Evolutionary conservation across 2,797 vertebrate species (phyloP), one percentile per base, ranked within the genome.

Genomic region (Ambastaia sidthimunki): DNA sequence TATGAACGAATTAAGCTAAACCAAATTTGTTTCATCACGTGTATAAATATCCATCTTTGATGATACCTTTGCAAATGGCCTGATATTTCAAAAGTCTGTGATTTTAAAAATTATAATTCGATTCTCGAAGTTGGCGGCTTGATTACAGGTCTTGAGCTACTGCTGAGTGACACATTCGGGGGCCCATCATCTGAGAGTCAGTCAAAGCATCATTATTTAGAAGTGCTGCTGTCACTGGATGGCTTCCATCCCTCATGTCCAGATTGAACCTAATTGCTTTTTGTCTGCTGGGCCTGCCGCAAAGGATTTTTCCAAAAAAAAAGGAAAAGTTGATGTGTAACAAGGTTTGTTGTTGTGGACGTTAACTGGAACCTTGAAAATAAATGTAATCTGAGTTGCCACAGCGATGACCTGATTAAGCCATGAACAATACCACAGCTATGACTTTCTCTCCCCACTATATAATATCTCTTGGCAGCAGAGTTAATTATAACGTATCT

Each of bases 401-500:
- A 93, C 83, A 70, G 82, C 76, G 83, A 89, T 96, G 96, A 96
- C 95, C 95, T 94, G 95, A 96, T 96, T 96, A 96, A 90, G 90
- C 82, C 86, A 82, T 68, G 86, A 93, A 95, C 94, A 95, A 95
- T 90, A 85, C 86, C 85, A 75, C 84, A 90, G 89, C 87, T 91
- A 90, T 80, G 74, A 74, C 92, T 93, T 93, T 92, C 92, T 87
- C 74, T 60, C 50, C 76, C 83, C 73, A 70, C 83, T 93, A 93
- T 91, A 91, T 94, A 95, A 96, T 95, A 94, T 92, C 89, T 94
- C 94, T 94, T 96, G 96, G 95, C 96, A 97, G 93, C 88, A 89
- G 90, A 91, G 90, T 95, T 97, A 97, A 97, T 97, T 98, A 96
- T 94, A 95, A 94, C 92, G 92, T 92, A 93, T 92, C 84, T 93